Conservation (phyloP, 1,140 invertebrate species). For the Sitophilus oryzae region DNA sequence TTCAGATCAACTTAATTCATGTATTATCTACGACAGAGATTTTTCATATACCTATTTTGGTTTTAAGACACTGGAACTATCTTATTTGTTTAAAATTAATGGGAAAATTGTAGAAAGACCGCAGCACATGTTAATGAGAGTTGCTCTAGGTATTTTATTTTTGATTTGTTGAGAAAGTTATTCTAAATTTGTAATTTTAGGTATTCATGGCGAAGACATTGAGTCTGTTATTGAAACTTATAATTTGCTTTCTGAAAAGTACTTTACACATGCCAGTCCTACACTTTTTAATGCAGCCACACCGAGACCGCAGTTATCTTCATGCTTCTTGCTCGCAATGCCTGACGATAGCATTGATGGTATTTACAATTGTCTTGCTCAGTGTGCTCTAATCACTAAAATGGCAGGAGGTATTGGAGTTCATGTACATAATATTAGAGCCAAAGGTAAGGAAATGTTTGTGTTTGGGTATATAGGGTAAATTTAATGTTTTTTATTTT, state of each 20-base stretch:
- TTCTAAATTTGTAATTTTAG: not conserved
- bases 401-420: slow-evolving; percentile 96
- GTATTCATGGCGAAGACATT: slow-evolving; percentile 90
- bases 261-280: slow-evolving; percentile 97
- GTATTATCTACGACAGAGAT: slow-evolving; percentile 96
- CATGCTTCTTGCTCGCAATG: slow-evolving; percentile 95
- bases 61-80: slow-evolving; percentile 95
- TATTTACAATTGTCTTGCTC: slow-evolving; percentile 92
- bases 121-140: slow-evolving; percentile 98
- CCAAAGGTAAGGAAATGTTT: slow-evolving; percentile 52
- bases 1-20: slow-evolving; percentile 86
- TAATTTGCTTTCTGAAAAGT: slow-evolving; percentile 90
- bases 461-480: not conserved
- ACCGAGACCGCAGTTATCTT: slow-evolving; percentile 84
- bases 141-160: slow-evolving; percentile 67
- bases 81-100: slow-evolving; percentile 91
- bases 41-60: slow-evolving; percentile 98
- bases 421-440: slow-evolving; percentile 93
- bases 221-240: slow-evolving; percentile 94
- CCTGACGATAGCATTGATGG: slow-evolving; percentile 95
- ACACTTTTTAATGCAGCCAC: slow-evolving; percentile 96
- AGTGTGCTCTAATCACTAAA: slow-evolving; percentile 95
- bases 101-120: slow-evolving; percentile 93
- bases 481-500: not conserved
- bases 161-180: not conserved